These are phyloP conservation scores for Linnaemya vulpina DNA, from an alignment of 2,888 invertebrate species.

Conservation along the genomic window DNA sequence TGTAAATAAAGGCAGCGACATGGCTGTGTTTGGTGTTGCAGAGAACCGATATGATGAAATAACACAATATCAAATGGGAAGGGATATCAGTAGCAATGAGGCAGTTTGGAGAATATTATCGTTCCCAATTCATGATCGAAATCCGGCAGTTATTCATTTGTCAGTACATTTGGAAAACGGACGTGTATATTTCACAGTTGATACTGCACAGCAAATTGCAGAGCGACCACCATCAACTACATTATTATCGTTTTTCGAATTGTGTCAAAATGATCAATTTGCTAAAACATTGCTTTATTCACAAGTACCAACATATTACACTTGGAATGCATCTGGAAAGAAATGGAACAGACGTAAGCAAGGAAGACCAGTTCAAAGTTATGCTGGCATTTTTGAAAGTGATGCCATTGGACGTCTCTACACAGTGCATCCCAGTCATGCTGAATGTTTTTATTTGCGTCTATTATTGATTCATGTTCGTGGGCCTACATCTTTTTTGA, in stretches of 20 bases:
- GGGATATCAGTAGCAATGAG: slow-evolving; percentile 71
- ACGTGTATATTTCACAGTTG: slow-evolving; percentile 60
- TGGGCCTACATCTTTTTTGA: too few species aligned
- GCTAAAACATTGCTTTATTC: slow-evolving; percentile 73
- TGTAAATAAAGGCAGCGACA: background rate
- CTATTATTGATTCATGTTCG: too few species aligned
- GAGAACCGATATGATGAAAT: slow-evolving; percentile 42
- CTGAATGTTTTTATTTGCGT: too few species aligned
- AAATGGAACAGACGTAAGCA: too few species aligned
- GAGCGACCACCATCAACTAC: slow-evolving; percentile 5
- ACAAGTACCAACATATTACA: too few species aligned
- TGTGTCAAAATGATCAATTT: slow-evolving; percentile 4
- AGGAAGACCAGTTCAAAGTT: too few species aligned
- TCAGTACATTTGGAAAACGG: slow-evolving; percentile 53
- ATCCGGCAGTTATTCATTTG: slow-evolving; percentile 51
- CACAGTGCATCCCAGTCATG: too few species aligned
- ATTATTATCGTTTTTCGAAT: slow-evolving; percentile 1
- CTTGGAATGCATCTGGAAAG: too few species aligned
- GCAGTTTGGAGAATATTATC: slow-evolving; percentile 69
- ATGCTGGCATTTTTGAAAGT: too few species aligned
- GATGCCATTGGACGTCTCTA: too few species aligned
- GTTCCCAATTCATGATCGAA: slow-evolving; percentile 30
- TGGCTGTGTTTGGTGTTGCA: background rate
- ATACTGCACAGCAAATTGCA: too few species aligned
- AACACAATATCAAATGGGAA: slow-evolving; percentile 64